phyloP scores from a whole-genome alignment of 2,113 vertebrate genomes.

The Xiphias gladius region DNA sequence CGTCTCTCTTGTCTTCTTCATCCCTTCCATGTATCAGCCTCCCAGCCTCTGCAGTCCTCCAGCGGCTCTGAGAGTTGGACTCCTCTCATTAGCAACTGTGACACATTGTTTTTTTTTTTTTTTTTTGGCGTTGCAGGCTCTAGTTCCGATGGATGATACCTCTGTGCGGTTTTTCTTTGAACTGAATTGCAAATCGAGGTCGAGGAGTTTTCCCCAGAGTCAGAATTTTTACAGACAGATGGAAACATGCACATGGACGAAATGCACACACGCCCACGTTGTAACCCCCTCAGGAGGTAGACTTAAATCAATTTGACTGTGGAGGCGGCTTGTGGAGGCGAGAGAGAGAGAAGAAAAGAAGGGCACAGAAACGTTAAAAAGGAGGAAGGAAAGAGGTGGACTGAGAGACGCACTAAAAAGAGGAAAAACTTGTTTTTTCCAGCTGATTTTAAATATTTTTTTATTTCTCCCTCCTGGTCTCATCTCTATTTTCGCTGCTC shows the following conservation, averaged over 20 bases:
- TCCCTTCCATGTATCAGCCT: slow-evolving; percentile 45
- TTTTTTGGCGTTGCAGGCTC: neutral
- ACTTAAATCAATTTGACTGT: slow-evolving; percentile 74
- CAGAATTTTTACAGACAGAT: slow-evolving; percentile 48
- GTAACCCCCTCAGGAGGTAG: slow-evolving; percentile 60
- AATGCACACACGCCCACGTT: slow-evolving; percentile 50
- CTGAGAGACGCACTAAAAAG: slow-evolving; percentile 17
- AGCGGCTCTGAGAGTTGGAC: slow-evolving; percentile 20
- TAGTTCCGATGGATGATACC: slow-evolving; percentile 35
- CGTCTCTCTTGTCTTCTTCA: neutral
- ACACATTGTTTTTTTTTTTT: slow-evolving; percentile 10
- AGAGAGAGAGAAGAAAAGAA: slow-evolving; percentile 30
- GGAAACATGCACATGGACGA: slow-evolving; percentile 42
- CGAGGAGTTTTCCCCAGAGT: slow-evolving; percentile 24
- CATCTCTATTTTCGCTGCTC: neutral
- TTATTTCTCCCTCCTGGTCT: neutral
- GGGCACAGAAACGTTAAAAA: slow-evolving; percentile 28
- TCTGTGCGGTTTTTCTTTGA: slow-evolving; percentile 13
- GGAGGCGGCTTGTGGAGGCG: slow-evolving; percentile 68
- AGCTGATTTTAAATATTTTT: slow-evolving; percentile 5
- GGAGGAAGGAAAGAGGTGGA: slow-evolving; percentile 31
- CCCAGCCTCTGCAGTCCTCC: slow-evolving; percentile 60
- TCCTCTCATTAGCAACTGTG: slow-evolving; percentile 48
- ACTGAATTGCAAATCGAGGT: slow-evolving; percentile 47
- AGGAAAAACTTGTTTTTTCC: slow-evolving; percentile 7